These are phyloP conservation scores for Agrotis ipsilon DNA, from an alignment of 2,888 invertebrate species.

Conservation along the genomic window DNA sequence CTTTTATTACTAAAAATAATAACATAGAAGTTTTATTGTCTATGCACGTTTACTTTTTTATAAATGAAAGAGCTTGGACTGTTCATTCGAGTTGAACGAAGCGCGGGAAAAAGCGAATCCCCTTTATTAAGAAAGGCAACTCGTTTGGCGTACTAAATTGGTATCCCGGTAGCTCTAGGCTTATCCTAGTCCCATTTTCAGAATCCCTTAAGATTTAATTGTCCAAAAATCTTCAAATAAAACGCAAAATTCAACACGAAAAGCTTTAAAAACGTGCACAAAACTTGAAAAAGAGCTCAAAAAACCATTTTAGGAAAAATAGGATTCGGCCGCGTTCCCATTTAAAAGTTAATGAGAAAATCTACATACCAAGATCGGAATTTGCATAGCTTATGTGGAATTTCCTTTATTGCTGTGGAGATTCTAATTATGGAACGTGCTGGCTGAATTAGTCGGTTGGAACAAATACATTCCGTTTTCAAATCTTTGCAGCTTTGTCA, in stretches of 20 bases:
- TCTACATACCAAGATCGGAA: slow-evolving; percentile 65
- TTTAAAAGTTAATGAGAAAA: slow-evolving; percentile 68
- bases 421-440: slow-evolving; percentile 30
- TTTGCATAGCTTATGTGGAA: slow-evolving; percentile 67
- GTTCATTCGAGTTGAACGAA: neutral
- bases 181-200: slow-evolving; percentile 25
- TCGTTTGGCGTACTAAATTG: slow-evolving; percentile 2
- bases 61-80: neutral
- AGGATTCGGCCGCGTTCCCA: slow-evolving; percentile 35
- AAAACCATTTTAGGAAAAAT: slow-evolving; percentile 43
- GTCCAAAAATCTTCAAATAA: slow-evolving; percentile 25
- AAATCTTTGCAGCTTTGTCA: neutral
- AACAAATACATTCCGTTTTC: slow-evolving; percentile 32
- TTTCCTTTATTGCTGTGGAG: slow-evolving; percentile 55
- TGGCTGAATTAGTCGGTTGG: slow-evolving; percentile 35
- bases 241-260: too few species aligned
- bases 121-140: slow-evolving; percentile 3
- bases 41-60: neutral
- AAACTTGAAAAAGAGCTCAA: slow-evolving; percentile 42
- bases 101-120: neutral
- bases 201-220: slow-evolving; percentile 2
- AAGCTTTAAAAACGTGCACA: too few species aligned
- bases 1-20: slow-evolving; percentile 15
- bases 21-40: neutral
- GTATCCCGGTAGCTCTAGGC: slow-evolving; percentile 1